Evolutionary conservation across 2,113 vertebrate genomes (phyloP), one percentile per base, ranked within the genome.

Genomic region (Amblyornis subalaris): DNA sequence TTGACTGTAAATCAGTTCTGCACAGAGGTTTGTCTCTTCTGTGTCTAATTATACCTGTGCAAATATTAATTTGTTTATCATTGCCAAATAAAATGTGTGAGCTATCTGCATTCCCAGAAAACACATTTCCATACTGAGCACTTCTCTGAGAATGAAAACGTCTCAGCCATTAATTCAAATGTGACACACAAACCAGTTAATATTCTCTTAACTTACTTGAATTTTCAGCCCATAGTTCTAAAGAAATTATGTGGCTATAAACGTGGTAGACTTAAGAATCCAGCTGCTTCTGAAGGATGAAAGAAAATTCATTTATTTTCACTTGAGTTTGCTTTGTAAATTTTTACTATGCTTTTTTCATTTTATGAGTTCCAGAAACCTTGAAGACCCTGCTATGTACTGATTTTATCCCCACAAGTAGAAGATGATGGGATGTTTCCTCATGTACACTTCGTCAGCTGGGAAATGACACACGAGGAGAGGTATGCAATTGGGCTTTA

Each of bases 61-160:
- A 98, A 97, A 97, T 96, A 83, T 96, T 93, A 71, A 96, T 98
- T 98, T 98, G 97, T 96, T 96, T 98, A 93, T 89, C 79, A 80
- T 94, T 97, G 85, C 44, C 71, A 94, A 92, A 94, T 97, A 92
- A 40, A 84, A 92, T 29, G 78, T 91, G 79, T 90, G 87, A 92
- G 75, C 33, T 93, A 94, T 98, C 98, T 98, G 95, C 88, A 79
- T 97, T 95, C 85, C 93, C 95, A 96, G 88, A 96, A 94, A 93
- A 60, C 81, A 90, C 26, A 84, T 97, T 98, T 97, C 95, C 90
- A 85, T 97, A 91, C 24, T 47, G 42, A 87, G 81, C 31, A 88
- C 29, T 88, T 95, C 64, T 92, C 73, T 45, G 66, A 96, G 64
- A 75, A 75, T 65, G 61, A 90, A 90, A 85, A 88, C 51, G 33